These are phyloP conservation scores for Paramuricea clavata DNA, from an alignment of 92 coral and sea anemone genomes.

Conservation along the genomic window DNA sequence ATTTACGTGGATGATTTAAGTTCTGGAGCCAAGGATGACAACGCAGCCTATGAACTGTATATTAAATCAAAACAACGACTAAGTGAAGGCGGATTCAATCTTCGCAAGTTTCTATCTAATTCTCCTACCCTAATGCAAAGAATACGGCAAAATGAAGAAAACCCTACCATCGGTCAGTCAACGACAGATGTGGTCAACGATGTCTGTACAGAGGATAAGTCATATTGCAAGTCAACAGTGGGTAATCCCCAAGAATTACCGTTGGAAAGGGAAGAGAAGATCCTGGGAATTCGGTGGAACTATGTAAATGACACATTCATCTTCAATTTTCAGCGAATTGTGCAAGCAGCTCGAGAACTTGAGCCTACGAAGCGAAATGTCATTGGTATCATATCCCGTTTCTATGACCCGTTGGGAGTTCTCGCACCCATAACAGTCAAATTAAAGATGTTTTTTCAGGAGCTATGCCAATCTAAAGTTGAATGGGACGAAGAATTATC, in stretches of 20 bases:
- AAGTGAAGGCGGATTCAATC: conserved; percentile 66
- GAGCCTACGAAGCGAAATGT: neutral
- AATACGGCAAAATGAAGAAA: conserved; percentile 30
- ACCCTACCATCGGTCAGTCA: neutral
- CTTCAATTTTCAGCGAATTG: neutral
- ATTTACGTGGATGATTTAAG: conserved; percentile 64
- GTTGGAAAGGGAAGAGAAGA: neutral
- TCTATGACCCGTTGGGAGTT: conserved; percentile 6
- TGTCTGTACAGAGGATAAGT: neutral
- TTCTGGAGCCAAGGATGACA: conserved; percentile 30
- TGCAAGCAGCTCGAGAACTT: neutral
- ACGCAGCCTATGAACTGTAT: conserved; percentile 57
- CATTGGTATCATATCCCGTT: neutral
- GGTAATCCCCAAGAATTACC: conserved; percentile 4
- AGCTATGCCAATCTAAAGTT: neutral
- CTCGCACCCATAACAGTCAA: neutral
- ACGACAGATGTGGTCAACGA: neutral
- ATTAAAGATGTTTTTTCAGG: neutral
- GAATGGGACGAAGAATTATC: neutral
- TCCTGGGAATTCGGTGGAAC: neutral
- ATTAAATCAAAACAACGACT: conserved; percentile 51
- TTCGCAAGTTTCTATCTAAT: conserved; percentile 51
- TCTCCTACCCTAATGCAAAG: conserved; percentile 16
- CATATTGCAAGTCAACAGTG: neutral
- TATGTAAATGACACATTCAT: neutral